Conservation (phyloP, 2,888 invertebrate genomes). For the Drosophila ochracea region DNA sequence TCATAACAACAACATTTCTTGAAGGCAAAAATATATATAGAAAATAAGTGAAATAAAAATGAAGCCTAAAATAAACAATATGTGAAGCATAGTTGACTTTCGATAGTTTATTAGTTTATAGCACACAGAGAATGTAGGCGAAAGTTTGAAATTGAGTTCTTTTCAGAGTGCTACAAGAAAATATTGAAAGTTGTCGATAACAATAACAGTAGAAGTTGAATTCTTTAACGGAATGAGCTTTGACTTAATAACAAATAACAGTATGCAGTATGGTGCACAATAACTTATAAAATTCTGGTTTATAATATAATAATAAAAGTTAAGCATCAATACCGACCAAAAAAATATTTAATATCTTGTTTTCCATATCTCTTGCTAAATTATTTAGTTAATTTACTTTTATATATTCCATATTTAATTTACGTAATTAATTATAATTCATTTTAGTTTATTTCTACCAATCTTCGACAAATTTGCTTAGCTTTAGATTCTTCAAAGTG, state of each 20-base stretch:
- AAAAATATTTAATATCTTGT: background rate
- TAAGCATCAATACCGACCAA: background rate
- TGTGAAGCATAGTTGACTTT: conserved; percentile 17
- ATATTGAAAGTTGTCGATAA: background rate
- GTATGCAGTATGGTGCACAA: background rate
- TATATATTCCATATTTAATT: background rate
- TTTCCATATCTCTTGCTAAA: background rate
- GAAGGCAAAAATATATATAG: background rate
- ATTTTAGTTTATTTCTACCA: background rate
- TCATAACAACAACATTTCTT: conserved; percentile 9
- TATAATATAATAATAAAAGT: background rate
- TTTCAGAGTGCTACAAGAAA: background rate
- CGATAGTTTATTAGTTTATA: conserved; percentile 23
- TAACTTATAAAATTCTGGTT: background rate
- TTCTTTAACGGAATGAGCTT: background rate
- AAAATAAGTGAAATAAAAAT: conserved; percentile 5
- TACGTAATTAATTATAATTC: background rate
- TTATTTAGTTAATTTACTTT: background rate
- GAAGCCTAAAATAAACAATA: conserved; percentile 29
- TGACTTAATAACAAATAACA: background rate
- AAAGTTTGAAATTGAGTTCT: conserved; percentile 2
- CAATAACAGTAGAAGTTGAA: background rate
- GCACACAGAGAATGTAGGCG: background rate
- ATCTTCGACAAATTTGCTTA: background rate
- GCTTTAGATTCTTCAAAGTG: background rate